Evolutionary conservation across 2,113 vertebrate genomes (phyloP).

Genomic region (Phycodurus eques): DNA sequence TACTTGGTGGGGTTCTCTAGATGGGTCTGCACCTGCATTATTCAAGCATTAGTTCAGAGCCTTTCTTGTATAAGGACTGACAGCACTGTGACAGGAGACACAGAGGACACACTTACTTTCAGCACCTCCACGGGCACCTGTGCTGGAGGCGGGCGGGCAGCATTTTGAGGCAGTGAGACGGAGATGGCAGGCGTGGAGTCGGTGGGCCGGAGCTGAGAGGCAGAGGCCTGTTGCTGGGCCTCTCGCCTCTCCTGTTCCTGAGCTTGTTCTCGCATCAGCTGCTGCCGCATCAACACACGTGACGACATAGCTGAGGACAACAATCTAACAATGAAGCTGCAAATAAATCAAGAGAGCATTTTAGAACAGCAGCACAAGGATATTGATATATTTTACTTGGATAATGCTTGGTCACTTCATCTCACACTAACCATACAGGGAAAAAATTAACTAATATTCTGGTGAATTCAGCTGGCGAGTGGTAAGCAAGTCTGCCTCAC

Average conservation of each 20-base stretch:
- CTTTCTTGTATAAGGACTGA: not conserved
- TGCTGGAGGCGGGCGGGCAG: constrained; percentile 75
- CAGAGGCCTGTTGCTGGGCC: constrained; percentile 75
- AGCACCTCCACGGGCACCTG: constrained; percentile 86
- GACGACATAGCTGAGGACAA: constrained; percentile 72
- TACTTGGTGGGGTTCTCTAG: constrained; percentile 86
- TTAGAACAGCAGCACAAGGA: not conserved
- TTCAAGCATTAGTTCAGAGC: not conserved
- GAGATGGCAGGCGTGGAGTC: constrained; percentile 79
- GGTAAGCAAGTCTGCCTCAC: too few relatives aligned
- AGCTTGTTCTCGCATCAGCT: constrained; percentile 87
- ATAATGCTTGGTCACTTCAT: not conserved
- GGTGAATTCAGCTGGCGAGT: too few relatives aligned
- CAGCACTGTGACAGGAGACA: not conserved
- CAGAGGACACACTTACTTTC: constrained; percentile 71
- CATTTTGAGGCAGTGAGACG: constrained; percentile 65
- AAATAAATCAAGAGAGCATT: constrained; percentile 2
- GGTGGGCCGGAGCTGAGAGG: constrained; percentile 66
- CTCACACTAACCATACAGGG: too few relatives aligned
- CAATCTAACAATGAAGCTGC: constrained; percentile 44
- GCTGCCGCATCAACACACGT: constrained; percentile 81
- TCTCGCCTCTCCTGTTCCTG: constrained; percentile 85
- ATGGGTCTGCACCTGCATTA: constrained; percentile 81
- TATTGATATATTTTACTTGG: not conserved
- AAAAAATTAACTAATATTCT: too few relatives aligned